phyloP scores from a whole-genome alignment of 2,888 invertebrate species.

The Onthophagus sagittarius region DNA sequence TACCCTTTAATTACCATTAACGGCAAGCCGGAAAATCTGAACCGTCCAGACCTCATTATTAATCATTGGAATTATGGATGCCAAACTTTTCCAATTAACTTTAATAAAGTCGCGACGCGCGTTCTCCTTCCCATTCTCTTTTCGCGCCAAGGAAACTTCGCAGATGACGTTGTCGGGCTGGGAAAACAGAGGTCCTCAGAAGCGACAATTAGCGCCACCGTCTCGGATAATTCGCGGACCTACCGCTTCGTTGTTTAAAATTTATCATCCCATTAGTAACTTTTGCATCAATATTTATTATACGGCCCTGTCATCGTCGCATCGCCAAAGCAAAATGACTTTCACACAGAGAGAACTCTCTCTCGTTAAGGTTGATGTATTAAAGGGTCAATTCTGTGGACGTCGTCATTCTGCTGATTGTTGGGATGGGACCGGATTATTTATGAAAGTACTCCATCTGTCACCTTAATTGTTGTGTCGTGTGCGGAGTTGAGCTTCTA shows the following conservation, averaged over 20 bases:
- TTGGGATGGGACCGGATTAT: background rate
- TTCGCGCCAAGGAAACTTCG: slow-evolving; percentile 1
- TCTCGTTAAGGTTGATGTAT: background rate
- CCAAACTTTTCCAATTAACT: slow-evolving; percentile 11
- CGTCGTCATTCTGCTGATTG: background rate
- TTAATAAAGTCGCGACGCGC: slow-evolving; percentile 10
- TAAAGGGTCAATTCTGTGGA: background rate
- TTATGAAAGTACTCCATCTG: background rate
- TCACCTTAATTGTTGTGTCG: background rate
- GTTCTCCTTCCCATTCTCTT: background rate
- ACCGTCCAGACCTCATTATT: slow-evolving; percentile 1
- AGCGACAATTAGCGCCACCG: background rate
- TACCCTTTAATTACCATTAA: background rate
- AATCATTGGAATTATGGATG: slow-evolving; percentile 5
- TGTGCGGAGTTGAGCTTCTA: background rate
- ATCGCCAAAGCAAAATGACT: background rate
- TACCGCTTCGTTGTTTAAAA: slow-evolving; percentile 16
- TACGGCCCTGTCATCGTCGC: background rate
- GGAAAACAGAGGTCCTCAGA: background rate
- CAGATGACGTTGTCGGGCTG: background rate
- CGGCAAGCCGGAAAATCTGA: background rate
- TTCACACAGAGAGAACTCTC: background rate
- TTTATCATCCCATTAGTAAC: slow-evolving; percentile 15
- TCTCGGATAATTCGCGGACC: background rate
- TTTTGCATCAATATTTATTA: slow-evolving; percentile 17